These are phyloP conservation scores for Caenorhabditis sp. DNA, from an alignment of 2,888 invertebrate species.

Conservation along the genomic window DNA sequence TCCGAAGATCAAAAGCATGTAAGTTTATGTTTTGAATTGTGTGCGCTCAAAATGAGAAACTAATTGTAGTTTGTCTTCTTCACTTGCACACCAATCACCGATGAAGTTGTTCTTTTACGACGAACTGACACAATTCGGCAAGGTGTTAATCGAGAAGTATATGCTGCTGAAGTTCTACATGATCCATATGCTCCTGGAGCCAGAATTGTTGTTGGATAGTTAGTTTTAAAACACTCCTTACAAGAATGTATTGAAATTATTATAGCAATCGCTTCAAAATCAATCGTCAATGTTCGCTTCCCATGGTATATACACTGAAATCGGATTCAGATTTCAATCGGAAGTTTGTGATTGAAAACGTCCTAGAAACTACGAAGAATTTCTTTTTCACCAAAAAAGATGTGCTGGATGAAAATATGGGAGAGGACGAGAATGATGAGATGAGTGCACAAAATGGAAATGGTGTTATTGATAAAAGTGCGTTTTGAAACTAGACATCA, in stretches of 20 bases:
- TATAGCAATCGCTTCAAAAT: constrained; percentile 36
- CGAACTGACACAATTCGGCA: constrained; percentile 31
- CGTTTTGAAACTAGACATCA: neutral
- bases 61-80: constrained; percentile 29
- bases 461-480: no score
- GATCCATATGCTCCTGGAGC: constrained; percentile 10
- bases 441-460: neutral
- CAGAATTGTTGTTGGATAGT: constrained; percentile 27
- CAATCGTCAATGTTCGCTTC: constrained; percentile 19
- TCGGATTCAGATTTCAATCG: constrained; percentile 12
- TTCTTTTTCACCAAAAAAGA: constrained; percentile 20
- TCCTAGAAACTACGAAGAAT: constrained; percentile 6
- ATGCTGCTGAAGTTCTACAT: constrained; percentile 37
- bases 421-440: neutral
- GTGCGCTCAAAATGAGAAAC: neutral
- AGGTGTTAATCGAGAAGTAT: constrained; percentile 19
- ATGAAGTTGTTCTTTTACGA: constrained; percentile 30
- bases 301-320: constrained; percentile 35
- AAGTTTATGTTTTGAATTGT: neutral
- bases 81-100: constrained; percentile 16
- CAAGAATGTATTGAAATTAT: neutral
- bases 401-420: neutral
- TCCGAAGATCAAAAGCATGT: constrained; percentile 18
- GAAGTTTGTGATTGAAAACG: constrained; percentile 12
- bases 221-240: constrained; percentile 7